These are phyloP conservation scores for Hirtodrosophila cameraria DNA, from an alignment of 2,888 invertebrate species.

Conservation along the genomic window DNA sequence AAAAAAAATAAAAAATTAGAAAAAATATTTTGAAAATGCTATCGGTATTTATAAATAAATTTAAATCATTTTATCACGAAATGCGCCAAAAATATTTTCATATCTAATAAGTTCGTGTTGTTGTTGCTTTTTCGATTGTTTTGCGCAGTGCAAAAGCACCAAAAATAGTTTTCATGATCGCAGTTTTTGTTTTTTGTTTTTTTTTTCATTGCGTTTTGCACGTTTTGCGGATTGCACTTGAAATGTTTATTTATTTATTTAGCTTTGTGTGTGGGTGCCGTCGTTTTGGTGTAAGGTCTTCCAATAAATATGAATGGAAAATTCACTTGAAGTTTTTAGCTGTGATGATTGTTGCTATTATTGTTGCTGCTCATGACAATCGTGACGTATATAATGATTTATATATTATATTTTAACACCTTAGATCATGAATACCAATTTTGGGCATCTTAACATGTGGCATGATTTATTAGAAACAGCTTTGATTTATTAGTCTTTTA, in stretches of 20 bases:
- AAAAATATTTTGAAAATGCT: conserved; percentile 25
- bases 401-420: conserved; percentile 20
- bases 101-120: conserved; percentile 17
- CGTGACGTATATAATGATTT: conserved; percentile 34
- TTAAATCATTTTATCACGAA: conserved; percentile 55
- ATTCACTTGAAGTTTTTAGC: conserved; percentile 12
- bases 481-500: not conserved
- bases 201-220: conserved; percentile 45
- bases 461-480: not conserved
- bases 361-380: conserved; percentile 30
- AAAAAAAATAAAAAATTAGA: conserved; percentile 30
- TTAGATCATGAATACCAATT: conserved; percentile 8
- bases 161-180: conserved; percentile 43
- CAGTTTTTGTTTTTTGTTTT: not conserved
- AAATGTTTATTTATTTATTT: conserved; percentile 21
- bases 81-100: conserved; percentile 28
- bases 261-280: conserved; percentile 13
- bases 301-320: conserved; percentile 31
- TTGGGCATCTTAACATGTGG: conserved; percentile 5
- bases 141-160: conserved; percentile 13
- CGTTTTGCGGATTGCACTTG: conserved; percentile 48
- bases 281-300: conserved; percentile 27
- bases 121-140: conserved; percentile 16
- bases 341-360: not conserved
- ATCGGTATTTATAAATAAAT: conserved; percentile 32